Evolutionary conservation across 2,888 invertebrate species (phyloP).

Genomic region (Trypoxylon attenuatum): DNA sequence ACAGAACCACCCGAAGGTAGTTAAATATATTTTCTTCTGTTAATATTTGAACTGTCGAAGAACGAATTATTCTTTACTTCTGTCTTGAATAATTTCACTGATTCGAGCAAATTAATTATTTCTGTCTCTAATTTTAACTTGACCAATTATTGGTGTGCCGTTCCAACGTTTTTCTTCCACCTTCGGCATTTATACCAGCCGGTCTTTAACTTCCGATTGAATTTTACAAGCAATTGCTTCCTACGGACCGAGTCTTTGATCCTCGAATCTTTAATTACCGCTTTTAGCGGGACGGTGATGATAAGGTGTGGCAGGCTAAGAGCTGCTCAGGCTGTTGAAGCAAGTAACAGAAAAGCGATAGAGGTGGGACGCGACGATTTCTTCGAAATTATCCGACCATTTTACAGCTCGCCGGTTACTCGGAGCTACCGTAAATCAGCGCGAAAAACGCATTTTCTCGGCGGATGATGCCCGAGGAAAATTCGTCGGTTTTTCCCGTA

Average conservation of each 20-base stretch:
- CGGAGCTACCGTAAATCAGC: constrained; percentile 30
- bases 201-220: background rate
- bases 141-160: too few species aligned
- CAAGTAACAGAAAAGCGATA: constrained; percentile 15
- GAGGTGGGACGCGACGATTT: constrained; percentile 10
- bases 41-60: too few species aligned
- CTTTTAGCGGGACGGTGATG: background rate
- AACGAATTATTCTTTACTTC: too few species aligned
- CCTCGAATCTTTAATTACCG: background rate
- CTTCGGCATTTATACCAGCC: background rate
- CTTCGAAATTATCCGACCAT: constrained; percentile 37
- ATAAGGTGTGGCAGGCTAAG: background rate
- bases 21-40: too few species aligned
- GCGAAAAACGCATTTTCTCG: background rate
- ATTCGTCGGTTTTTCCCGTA: background rate
- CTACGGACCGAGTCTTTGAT: background rate
- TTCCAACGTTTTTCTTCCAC: too few species aligned
- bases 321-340: background rate
- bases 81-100: too few species aligned
- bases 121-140: too few species aligned
- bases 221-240: too few species aligned
- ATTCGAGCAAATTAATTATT: too few species aligned
- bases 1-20: too few species aligned
- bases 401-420: constrained; percentile 25
- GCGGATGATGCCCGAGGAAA: background rate